A percentile compares a stretch with the other conserved stretches of the same genome.
Conservation (phyloP, 2,797 vertebrate genomes). For the Notolepis coatsorum region DNA sequence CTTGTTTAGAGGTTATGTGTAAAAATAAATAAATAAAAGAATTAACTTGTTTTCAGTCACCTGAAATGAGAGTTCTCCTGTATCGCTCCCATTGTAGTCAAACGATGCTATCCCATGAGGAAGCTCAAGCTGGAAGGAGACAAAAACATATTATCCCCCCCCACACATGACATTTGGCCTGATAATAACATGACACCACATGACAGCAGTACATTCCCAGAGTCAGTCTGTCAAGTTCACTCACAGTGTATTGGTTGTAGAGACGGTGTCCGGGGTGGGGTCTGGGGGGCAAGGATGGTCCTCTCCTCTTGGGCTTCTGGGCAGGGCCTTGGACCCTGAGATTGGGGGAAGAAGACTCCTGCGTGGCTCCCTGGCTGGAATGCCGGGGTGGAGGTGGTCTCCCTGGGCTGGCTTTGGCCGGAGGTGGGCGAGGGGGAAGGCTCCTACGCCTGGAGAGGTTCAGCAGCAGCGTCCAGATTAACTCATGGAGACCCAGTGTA, state of each 20-base stretch:
- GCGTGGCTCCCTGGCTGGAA: constrained; percentile 6
- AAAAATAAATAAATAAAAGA: background rate
- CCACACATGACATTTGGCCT: background rate
- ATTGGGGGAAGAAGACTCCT: constrained; percentile 36
- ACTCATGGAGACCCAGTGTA: background rate
- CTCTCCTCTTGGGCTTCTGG: constrained; percentile 78
- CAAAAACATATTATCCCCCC: constrained; percentile 50
- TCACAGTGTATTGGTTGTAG: constrained; percentile 95
- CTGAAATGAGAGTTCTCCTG: constrained; percentile 87
- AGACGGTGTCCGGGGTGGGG: constrained; percentile 94
- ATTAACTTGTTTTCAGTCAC: constrained; percentile 67
- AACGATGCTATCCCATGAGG: constrained; percentile 85
- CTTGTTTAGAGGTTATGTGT: no score
- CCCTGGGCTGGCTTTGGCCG: constrained; percentile 84
- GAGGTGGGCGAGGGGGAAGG: constrained; percentile 81
- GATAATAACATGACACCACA: background rate
- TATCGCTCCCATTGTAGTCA: constrained; percentile 78
- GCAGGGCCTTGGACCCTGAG: constrained; percentile 68
- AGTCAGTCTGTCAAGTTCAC: constrained; percentile 33
- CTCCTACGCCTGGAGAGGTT: constrained; percentile 80
- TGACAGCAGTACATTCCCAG: background rate
- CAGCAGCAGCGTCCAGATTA: constrained; percentile 23
- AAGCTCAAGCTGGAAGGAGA: constrained; percentile 82
- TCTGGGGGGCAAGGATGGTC: constrained; percentile 90
- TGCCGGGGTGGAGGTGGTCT: constrained; percentile 88